Base-by-base conservation (phyloP, 37 sponge, comb jelly and placozoan genomes). In the Cliona cf. orientalis region DNA sequence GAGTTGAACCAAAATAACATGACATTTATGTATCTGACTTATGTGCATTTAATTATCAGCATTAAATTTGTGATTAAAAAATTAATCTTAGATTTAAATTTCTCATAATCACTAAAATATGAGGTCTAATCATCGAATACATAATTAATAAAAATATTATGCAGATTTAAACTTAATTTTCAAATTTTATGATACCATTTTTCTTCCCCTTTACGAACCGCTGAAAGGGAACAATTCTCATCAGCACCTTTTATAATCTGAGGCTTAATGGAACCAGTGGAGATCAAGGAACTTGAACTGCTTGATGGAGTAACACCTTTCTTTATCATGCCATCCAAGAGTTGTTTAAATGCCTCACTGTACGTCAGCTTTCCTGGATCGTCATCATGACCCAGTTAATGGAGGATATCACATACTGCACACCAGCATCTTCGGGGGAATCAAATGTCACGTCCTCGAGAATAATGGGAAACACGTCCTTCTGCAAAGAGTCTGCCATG, bases 351-450 rank as follows among this genome's bases (percentile, higher is more conserved):
- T 49, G 53, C 53, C 53, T 49, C 53, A 49, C 53, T 49, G 66
- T 65, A 32, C 66, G 26, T n/a, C 19, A n/a, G 32, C 66, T 65
- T 5, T 3, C 26, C 66, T 31, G 26, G 66, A 14, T n/a, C n/a
- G 53, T 49, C 53, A 49, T 49, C 89, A 87, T 87, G 31, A 87
- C 72, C 90, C 90, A 90, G 76, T 90, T 90, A 57, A 79, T 63
- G 29, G 81, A 73, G 19, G 67, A 65, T 7, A 90, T 66, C 23
- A 80, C 81, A 44, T 79, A 90, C 69, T 85, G 88, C 40, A 90
- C 86, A 21, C 90, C 90, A 26, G 66, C 36, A 0, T 34, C 42
- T 9, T 84, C 86, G 29, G 32, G 62, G 41, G 72, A 45, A 23
- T 60, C 57, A 42, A 84, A 78, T 63, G 80, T 58, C 25, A 80